Evolutionary conservation across 30 jellyfish, hydroid and myxozoan genomes (phyloP), one percentile per base, ranked within the genome.

Genomic region (Cassiopea xamachana): DNA sequence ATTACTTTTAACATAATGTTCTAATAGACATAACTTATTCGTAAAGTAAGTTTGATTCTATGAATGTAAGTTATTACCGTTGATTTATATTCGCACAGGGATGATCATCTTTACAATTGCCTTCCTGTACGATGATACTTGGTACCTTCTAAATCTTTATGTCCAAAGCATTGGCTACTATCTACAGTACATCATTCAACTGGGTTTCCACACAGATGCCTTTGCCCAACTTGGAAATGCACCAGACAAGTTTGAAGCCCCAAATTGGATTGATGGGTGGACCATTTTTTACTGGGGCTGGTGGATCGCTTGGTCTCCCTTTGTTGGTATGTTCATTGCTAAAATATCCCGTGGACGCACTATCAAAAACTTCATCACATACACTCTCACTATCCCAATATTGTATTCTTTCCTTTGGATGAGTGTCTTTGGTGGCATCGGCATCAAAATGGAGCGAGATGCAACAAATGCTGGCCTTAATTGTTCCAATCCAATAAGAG

Each of bases 21-120:
- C n/a, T n/a, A n/a, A n/a, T n/a, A n/a, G n/a, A n/a, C n/a, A n/a
- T n/a, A n/a, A n/a, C n/a, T 93, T 97, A 69, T 89, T 45, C 69
- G 81, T 55, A 97, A 93, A 71, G 83, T 93, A 18, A 70, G 97
- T 92, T 3, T 93, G 82, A 55, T 95, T 87, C 39, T n/a, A n/a
- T n/a, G n/a, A n/a, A n/a, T n/a, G n/a, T n/a, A n/a, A n/a, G n/a
- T n/a, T n/a, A n/a, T n/a, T n/a, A n/a, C n/a, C n/a, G n/a, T n/a
- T n/a, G n/a, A n/a, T n/a, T 69, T 95, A 27, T 27, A 27, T 55
- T 55, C 64, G n/a, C n/a, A 55, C 10, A 3, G 64, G 64, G 7
- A 55, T 55, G 12, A 55, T 10, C 12, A 6, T 55, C 12, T 55
- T 10, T 6, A 6, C 12, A 10, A 55, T 10, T 55, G 10, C 12